phyloP scores from a whole-genome alignment of 2,113 vertebrate species.

The Girardinichthys multiradiatus region DNA sequence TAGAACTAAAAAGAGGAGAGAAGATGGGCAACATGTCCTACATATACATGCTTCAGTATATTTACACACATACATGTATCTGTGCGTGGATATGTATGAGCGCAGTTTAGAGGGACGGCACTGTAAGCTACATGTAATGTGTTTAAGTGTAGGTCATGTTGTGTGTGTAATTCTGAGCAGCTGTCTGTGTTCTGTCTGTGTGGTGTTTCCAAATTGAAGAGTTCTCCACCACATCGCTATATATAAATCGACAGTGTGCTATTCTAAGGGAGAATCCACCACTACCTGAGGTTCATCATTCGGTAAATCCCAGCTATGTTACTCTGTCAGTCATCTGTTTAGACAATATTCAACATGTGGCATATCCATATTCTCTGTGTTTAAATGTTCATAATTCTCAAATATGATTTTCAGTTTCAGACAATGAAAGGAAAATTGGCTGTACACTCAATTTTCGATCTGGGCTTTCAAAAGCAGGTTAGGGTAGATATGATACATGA shows the following conservation, averaged over 20 bases:
- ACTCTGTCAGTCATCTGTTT: background rate
- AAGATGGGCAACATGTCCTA: conserved; percentile 52
- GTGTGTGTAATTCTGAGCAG: conserved; percentile 52
- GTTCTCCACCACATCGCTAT: conserved; percentile 49
- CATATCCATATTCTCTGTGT: background rate
- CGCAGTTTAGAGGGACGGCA: conserved; percentile 17
- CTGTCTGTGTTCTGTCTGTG: conserved; percentile 68
- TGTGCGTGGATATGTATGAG: conserved; percentile 6
- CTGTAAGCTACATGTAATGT: conserved; percentile 41
- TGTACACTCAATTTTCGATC: conserved; percentile 7
- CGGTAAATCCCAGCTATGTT: background rate
- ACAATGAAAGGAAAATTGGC: conserved; percentile 3
- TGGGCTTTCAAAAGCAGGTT: conserved; percentile 28
- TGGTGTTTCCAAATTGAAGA: conserved; percentile 67
- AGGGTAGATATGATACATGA: background rate
- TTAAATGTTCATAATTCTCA: background rate
- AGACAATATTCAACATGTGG: background rate
- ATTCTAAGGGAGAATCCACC: conserved; percentile 33
- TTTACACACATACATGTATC: background rate
- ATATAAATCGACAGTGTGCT: conserved; percentile 32
- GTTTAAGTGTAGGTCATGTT: conserved; percentile 53
- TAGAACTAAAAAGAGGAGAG: conserved; percentile 70
- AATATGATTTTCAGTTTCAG: conserved; percentile 1
- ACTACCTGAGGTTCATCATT: conserved; percentile 37
- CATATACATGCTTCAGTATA: conserved; percentile 15